Conservation (phyloP, 2,797 vertebrate genomes). For the Anolis apletophallus region DNA sequence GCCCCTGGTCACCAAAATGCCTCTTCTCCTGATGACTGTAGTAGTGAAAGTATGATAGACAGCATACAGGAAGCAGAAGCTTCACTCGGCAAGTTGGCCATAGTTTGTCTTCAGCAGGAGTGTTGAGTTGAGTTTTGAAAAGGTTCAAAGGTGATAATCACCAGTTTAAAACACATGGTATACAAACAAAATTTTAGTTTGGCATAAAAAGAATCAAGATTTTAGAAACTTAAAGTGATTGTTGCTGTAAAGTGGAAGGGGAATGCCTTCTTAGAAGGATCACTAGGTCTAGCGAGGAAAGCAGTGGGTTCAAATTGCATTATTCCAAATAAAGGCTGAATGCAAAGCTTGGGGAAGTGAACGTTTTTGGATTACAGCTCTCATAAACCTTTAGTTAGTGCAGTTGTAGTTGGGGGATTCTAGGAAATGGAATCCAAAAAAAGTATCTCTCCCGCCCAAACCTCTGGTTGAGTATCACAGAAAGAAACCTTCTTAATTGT, state of each 20-base stretch:
- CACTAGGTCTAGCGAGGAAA: neutral
- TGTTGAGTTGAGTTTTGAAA: neutral
- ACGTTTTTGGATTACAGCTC: too few relatives aligned
- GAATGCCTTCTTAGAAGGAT: neutral
- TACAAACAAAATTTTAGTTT: neutral
- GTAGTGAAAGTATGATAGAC: neutral
- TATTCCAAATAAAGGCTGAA: neutral
- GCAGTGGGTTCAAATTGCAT: neutral
- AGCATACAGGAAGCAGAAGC: neutral
- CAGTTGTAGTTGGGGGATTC: too few relatives aligned
- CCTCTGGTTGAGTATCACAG: neutral
- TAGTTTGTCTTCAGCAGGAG: neutral
- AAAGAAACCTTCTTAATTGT: neutral
- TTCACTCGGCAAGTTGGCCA: neutral
- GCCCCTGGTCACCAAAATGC: too few relatives aligned
- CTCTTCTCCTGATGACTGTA: neutral
- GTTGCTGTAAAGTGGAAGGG: neutral
- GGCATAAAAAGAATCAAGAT: neutral
- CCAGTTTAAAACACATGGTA: neutral
- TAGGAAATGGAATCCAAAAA: too few relatives aligned
- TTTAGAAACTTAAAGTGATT: neutral
- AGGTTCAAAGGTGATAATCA: neutral
- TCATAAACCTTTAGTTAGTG: too few relatives aligned
- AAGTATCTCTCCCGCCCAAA: too few relatives aligned
- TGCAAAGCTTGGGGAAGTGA: too few relatives aligned